Conservation (phyloP, 2,113 vertebrate species). For the Nanorana parkeri region DNA sequence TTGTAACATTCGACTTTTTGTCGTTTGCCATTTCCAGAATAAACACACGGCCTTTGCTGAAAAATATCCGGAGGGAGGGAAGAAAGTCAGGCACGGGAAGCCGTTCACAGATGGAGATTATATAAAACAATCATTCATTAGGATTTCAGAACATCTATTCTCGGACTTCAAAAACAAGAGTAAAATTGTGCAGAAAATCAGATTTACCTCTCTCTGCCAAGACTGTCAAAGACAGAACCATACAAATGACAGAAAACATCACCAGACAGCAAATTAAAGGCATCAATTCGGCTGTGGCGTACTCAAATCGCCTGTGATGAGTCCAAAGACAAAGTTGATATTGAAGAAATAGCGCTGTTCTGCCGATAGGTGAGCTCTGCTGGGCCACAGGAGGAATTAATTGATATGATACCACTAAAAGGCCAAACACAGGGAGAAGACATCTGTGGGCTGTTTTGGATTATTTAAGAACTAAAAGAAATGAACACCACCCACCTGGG, state of each 20-base stretch:
- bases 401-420: no score
- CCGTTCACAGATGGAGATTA: background rate
- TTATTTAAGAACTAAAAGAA: constrained; percentile 6
- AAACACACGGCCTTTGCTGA: no score
- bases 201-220: constrained; percentile 59
- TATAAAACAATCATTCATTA: background rate
- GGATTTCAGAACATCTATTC: no score
- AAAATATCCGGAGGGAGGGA: no score
- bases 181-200: constrained; percentile 61
- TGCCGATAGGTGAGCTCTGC: constrained; percentile 53
- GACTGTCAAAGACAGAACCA: constrained; percentile 61
- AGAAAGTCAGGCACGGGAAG: background rate
- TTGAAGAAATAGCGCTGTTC: constrained; percentile 56
- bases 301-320: constrained; percentile 52
- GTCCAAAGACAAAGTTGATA: constrained; percentile 40
- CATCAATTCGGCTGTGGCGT: constrained; percentile 47
- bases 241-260: constrained; percentile 60
- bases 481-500: no score
- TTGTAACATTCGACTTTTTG: no score
- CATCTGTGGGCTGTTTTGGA: constrained; percentile 55
- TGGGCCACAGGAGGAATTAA: constrained; percentile 49
- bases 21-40: no score
- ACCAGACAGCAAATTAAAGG: no score
- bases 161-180: constrained; percentile 64
- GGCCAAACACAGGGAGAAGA: constrained; percentile 44